These are phyloP conservation scores for Meloidogyne hapla DNA, from an alignment of 1,140 invertebrate genomes.

Conservation along the genomic window DNA sequence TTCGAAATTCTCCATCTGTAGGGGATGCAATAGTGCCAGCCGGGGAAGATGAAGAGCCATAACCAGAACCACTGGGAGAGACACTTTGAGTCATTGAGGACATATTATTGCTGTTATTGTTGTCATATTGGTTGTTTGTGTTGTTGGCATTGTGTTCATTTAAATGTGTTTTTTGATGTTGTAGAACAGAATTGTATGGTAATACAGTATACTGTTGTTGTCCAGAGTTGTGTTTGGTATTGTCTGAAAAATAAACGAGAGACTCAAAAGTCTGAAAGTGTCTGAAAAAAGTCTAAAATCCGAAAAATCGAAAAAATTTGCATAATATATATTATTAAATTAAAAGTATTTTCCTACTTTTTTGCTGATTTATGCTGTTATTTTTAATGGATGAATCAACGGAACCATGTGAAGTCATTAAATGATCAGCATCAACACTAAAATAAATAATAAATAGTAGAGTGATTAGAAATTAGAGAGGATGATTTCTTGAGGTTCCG, in stretches of 20 bases:
- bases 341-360: neutral
- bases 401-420: neutral
- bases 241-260: neutral
- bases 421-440: neutral
- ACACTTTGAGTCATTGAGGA: neutral
- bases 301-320: no score
- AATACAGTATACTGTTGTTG: neutral
- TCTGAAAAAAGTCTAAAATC: no score
- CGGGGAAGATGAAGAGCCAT: neutral
- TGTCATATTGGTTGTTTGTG: neutral
- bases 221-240: neutral
- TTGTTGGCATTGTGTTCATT: neutral
- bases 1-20: neutral
- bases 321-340: no score
- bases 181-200: neutral
- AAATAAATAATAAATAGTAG: neutral
- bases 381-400: no score
- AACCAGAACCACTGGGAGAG: neutral
- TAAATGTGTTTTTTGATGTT: neutral
- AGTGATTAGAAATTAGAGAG: neutral
- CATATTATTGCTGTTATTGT: neutral
- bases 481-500: no score
- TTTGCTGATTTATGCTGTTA: neutral
- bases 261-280: no score
- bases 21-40: neutral